Evolutionary conservation across 1,140 invertebrate genomes (phyloP).

Genomic region (Argopecten irradians): DNA sequence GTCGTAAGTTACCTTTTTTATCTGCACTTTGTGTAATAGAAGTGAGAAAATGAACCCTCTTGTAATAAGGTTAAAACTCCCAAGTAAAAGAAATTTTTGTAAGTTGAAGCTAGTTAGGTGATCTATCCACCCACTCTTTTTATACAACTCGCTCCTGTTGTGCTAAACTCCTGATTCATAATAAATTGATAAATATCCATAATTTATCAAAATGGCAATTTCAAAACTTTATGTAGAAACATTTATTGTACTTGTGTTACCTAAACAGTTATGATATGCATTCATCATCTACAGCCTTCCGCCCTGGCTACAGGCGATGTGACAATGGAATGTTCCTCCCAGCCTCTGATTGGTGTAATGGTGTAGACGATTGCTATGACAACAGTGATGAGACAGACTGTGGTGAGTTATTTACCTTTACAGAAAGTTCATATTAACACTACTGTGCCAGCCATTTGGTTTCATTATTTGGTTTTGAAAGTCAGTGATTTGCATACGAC

Average conservation of each 20-base stretch:
- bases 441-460: neutral
- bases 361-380: conserved; percentile 72
- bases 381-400: conserved; percentile 71
- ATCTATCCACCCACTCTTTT: neutral
- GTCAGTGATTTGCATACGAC: neutral
- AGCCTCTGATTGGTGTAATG: conserved; percentile 64
- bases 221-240: neutral
- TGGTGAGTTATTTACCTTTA: conserved; percentile 48
- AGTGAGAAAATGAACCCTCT: too few species aligned
- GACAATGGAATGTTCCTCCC: conserved; percentile 58
- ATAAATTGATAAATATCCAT: neutral
- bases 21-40: too few species aligned
- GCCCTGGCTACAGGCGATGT: conserved; percentile 50
- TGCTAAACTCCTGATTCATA: neutral
- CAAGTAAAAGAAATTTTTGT: neutral
- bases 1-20: too few species aligned
- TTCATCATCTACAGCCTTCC: conserved; percentile 40
- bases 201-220: neutral
- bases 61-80: neutral
- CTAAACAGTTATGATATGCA: neutral
- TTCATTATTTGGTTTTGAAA: neutral
- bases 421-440: neutral
- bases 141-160: neutral
- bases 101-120: neutral
- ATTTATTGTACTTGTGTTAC: neutral